These are phyloP conservation scores for Tringa solitaria DNA, from an alignment of 2,113 vertebrate genomes.

Conservation along the genomic window DNA sequence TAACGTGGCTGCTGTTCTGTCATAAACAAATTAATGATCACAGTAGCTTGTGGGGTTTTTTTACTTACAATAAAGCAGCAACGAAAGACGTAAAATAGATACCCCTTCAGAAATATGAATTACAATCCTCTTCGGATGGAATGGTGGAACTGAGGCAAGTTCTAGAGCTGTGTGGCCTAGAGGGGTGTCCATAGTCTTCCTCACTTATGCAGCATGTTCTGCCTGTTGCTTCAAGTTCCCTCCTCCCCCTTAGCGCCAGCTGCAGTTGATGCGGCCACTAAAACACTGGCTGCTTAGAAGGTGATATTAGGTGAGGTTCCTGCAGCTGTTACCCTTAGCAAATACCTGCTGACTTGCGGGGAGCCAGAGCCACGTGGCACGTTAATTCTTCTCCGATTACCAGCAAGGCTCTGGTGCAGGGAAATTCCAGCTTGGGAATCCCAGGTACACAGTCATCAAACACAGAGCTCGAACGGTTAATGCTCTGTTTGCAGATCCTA, in stretches of 20 bases:
- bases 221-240: neutral
- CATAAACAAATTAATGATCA: neutral
- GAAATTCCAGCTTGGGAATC: neutral
- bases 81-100: neutral
- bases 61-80: neutral
- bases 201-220: neutral
- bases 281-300: neutral
- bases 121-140: neutral
- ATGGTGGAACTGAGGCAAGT: neutral
- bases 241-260: neutral
- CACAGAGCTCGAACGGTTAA: neutral
- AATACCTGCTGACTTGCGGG: neutral
- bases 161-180: neutral
- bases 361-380: neutral
- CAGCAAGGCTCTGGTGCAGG: neutral
- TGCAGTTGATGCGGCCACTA: neutral
- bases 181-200: neutral
- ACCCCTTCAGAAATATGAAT: neutral
- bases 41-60: neutral
- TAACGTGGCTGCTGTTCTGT: neutral
- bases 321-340: neutral
- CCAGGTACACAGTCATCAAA: neutral
- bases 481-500: slow-evolving; percentile 26
- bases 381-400: neutral
- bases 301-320: neutral